phyloP scores from a whole-genome alignment of 1,140 invertebrate species.

The Samia ricini region DNA sequence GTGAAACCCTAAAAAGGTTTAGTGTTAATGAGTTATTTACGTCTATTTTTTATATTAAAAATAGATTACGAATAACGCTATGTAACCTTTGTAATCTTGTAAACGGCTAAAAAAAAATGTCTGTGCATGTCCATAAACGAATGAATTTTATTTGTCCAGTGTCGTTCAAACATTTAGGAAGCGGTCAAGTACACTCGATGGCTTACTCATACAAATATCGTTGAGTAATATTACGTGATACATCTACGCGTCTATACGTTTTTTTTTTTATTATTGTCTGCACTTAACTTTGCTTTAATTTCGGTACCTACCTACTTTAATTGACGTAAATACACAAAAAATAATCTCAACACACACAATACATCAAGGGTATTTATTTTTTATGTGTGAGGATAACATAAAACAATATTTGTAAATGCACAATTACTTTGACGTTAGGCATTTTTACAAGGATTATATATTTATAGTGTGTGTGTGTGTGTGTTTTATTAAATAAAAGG shows the following conservation, averaged over 20 bases:
- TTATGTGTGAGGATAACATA: not conserved
- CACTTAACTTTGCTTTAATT: conserved; percentile 5
- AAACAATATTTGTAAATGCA: not conserved
- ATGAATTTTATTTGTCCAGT: conserved; percentile 5
- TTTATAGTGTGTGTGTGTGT: no score
- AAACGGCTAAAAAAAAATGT: not conserved
- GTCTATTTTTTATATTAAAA: no score
- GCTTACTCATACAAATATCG: conserved; percentile 2
- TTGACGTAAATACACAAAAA: conserved; percentile 3
- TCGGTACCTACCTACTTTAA: not conserved
- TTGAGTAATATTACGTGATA: not conserved
- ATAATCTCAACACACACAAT: not conserved
- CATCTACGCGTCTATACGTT: not conserved
- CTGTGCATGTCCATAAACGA: conserved; percentile 7
- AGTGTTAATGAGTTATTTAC: no score
- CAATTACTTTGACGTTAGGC: no score
- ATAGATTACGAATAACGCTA: not conserved
- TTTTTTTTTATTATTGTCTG: conserved; percentile 3
- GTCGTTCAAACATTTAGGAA: not conserved
- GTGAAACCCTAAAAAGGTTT: no score
- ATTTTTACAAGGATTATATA: no score
- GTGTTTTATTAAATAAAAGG: no score
- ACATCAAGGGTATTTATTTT: no score
- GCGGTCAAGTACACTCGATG: not conserved
- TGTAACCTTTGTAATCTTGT: not conserved